Conservation (phyloP, 2,797 vertebrate genomes). For the Leptatherina wallacei region DNA sequence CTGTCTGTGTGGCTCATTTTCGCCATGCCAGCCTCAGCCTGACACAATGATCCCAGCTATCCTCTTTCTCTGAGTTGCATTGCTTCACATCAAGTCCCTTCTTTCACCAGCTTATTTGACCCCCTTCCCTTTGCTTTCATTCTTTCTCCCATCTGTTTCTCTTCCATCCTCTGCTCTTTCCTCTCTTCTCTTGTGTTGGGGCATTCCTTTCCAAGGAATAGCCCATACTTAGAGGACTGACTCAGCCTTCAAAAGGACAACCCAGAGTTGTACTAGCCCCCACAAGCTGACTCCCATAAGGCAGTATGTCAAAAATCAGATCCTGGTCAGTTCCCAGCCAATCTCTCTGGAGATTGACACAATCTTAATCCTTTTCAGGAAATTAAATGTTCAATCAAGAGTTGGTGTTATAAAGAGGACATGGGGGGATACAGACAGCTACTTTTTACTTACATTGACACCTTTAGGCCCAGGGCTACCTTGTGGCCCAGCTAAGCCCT, state of each 20-base stretch:
- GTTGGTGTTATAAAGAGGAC: slow-evolving; percentile 33
- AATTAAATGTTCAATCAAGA: slow-evolving; percentile 62
- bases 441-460: slow-evolving; percentile 88
- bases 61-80: slow-evolving; percentile 42
- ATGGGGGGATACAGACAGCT: slow-evolving; percentile 30
- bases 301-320: slow-evolving; percentile 25
- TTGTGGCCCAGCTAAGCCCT: slow-evolving; percentile 95
- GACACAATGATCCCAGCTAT: slow-evolving; percentile 54
- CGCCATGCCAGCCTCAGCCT: slow-evolving; percentile 32
- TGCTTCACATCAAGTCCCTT: slow-evolving; percentile 33
- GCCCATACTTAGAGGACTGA: slow-evolving; percentile 33
- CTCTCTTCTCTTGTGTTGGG: slow-evolving; percentile 32
- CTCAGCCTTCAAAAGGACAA: slow-evolving; percentile 40
- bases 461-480: slow-evolving; percentile 96
- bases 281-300: slow-evolving; percentile 34
- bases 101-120: slow-evolving; percentile 47
- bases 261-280: slow-evolving; percentile 35
- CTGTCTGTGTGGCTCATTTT: slow-evolving; percentile 38
- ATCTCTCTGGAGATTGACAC: slow-evolving; percentile 47
- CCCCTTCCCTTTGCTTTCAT: slow-evolving; percentile 35
- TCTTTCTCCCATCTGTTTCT: slow-evolving; percentile 47
- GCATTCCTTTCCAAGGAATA: slow-evolving; percentile 44
- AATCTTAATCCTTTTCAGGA: slow-evolving; percentile 72
- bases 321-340: slow-evolving; percentile 37
- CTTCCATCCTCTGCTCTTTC: slow-evolving; percentile 34